Evolutionary conservation across 2,888 invertebrate genomes (phyloP).

Genomic region (Tetrapedia diversipes): DNA sequence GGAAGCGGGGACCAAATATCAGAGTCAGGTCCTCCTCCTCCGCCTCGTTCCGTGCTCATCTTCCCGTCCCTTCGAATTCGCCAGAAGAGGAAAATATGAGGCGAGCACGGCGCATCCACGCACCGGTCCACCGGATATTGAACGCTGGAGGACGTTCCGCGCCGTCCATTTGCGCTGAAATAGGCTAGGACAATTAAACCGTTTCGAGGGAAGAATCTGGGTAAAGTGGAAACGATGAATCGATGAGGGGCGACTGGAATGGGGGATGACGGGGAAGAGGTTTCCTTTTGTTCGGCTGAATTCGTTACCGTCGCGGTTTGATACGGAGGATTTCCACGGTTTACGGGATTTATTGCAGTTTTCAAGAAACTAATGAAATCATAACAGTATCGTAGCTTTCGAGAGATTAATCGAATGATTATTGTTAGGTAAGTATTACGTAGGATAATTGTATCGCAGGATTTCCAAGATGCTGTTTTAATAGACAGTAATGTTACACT

Average conservation of each 20-base stretch:
- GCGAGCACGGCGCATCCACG: conserved; percentile 32
- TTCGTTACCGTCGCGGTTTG: too few relatives aligned
- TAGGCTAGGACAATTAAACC: conserved; percentile 23
- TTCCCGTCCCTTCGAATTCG: conserved; percentile 34
- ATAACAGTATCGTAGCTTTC: too few relatives aligned
- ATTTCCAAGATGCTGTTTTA: too few relatives aligned
- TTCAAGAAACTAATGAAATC: too few relatives aligned
- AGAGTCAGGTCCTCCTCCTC: conserved; percentile 56
- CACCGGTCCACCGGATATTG: conserved; percentile 46
- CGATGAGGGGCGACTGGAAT: neutral
- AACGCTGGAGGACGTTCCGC: conserved; percentile 11
- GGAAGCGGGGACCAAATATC: conserved; percentile 68
- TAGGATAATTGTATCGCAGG: too few relatives aligned
- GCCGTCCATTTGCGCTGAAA: neutral
- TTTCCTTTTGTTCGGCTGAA: too few relatives aligned
- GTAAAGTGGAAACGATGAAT: neutral
- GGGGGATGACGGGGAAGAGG: too few relatives aligned
- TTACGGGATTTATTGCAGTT: too few relatives aligned
- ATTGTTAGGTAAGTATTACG: too few relatives aligned
- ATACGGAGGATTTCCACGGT: too few relatives aligned
- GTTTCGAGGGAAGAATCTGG: conserved; percentile 13
- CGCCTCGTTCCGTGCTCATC: conserved; percentile 40
- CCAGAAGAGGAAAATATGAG: conserved; percentile 44
- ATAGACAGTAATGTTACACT: too few relatives aligned
- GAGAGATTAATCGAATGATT: too few relatives aligned